phyloP scores from a whole-genome alignment of 2,113 vertebrate genomes.

The Phoxinus phoxinus region DNA sequence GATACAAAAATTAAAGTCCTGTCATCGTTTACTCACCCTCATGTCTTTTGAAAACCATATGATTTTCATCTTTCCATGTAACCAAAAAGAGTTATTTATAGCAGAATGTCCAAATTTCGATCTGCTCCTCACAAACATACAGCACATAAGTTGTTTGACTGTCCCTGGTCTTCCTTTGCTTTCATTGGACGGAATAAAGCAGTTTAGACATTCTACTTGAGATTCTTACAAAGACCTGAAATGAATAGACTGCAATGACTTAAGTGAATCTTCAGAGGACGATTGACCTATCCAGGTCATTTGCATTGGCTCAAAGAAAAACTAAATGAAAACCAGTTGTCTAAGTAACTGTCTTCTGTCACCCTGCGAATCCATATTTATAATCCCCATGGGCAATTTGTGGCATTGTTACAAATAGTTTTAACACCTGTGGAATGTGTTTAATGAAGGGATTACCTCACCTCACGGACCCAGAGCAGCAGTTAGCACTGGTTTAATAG shows the following conservation, averaged over 20 bases:
- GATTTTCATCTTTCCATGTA: background rate
- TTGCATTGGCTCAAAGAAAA: background rate
- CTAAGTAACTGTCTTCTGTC: slow-evolving; percentile 20
- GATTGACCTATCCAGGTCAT: slow-evolving; percentile 4
- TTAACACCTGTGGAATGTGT: slow-evolving; percentile 63
- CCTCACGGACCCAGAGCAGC: slow-evolving; percentile 50
- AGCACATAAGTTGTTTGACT: background rate
- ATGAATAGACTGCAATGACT: background rate
- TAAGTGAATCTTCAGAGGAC: slow-evolving; percentile 15
- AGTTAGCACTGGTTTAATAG: slow-evolving; percentile 34
- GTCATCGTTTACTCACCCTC: background rate
- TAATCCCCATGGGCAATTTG: background rate
- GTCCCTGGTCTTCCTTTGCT: background rate
- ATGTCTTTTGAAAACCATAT: background rate
- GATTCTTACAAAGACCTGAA: background rate
- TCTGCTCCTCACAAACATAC: background rate
- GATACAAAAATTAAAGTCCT: background rate
- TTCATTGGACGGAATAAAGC: background rate
- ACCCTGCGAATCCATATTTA: slow-evolving; percentile 18
- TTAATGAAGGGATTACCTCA: slow-evolving; percentile 65
- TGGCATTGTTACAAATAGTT: slow-evolving; percentile 22
- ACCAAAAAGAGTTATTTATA: background rate
- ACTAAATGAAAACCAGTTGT: slow-evolving; percentile 6
- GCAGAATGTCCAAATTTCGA: background rate
- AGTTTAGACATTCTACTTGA: background rate